A percentile compares a stretch with the other conserved stretches of the same genome.
phyloP scores from a whole-genome alignment of 1,140 invertebrate species.

The Saxidomus purpurata region DNA sequence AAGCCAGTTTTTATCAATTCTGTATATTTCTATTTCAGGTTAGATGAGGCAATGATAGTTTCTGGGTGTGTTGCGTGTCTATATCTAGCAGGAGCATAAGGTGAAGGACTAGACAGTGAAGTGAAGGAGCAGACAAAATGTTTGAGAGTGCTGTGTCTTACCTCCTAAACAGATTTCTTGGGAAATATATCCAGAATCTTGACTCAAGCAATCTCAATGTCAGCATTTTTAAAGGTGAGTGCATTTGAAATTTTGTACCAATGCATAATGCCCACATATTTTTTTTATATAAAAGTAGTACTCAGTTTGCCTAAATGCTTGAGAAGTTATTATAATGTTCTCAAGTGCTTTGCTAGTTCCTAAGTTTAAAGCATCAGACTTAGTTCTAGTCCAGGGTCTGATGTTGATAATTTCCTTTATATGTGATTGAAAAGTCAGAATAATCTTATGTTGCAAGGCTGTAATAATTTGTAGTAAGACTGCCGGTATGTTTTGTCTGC shows the following conservation, averaged over 20 bases:
- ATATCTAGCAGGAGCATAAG: not conserved
- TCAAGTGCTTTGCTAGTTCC: no score
- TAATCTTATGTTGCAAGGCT: no score
- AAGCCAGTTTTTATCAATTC: no score
- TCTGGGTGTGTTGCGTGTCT: no score
- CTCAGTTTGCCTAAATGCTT: no score
- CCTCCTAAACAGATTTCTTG: constrained; percentile 92
- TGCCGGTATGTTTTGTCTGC: no score
- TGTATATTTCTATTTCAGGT: not conserved
- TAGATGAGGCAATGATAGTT: not conserved
- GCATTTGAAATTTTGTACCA: not conserved
- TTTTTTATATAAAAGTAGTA: not conserved
- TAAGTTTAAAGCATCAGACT: no score
- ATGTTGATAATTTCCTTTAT: no score
- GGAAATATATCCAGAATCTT: constrained; percentile 93
- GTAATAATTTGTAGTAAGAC: no score
- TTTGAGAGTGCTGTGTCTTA: constrained; percentile 93
- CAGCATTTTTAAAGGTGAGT: constrained; percentile 92
- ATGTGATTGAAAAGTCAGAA: no score
- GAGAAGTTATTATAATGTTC: no score
- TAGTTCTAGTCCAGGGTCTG: no score
- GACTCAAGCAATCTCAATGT: constrained; percentile 94
- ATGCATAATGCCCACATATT: not conserved
- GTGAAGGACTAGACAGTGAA: not conserved
- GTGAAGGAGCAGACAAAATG: constrained; percentile 71